Conservation (phyloP, 92 coral and sea anemone species). For the Siderastrea radians region DNA sequence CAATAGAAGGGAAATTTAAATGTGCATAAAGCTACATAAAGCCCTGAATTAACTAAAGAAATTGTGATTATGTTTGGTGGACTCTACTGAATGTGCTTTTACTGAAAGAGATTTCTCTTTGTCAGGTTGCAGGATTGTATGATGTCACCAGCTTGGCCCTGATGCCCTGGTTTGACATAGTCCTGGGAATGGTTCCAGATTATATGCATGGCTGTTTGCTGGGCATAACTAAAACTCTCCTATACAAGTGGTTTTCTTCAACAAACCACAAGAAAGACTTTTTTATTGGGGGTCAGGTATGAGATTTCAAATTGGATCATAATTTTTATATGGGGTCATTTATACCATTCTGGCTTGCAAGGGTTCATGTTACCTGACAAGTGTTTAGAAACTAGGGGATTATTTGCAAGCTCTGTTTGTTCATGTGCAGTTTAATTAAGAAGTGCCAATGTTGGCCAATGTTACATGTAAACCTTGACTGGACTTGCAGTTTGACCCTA, state of each 20-base stretch:
- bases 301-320: background rate
- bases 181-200: slow-evolving; percentile 76
- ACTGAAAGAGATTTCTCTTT: background rate
- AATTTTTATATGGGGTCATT: background rate
- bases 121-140: slow-evolving; percentile 19
- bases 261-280: slow-evolving; percentile 40
- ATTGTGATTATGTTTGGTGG: too few species aligned
- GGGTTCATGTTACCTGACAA: background rate
- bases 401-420: too few species aligned
- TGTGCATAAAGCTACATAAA: background rate
- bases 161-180: slow-evolving; percentile 74
- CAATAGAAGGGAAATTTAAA: background rate
- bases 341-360: background rate
- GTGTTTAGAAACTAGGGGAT: background rate
- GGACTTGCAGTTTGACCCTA: too few species aligned
- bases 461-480: too few species aligned
- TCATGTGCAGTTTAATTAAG: too few species aligned
- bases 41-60: too few species aligned
- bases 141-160: slow-evolving; percentile 39
- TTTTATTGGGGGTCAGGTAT: slow-evolving; percentile 60
- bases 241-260: slow-evolving; percentile 66
- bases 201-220: slow-evolving; percentile 73
- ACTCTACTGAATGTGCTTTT: background rate
- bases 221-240: slow-evolving; percentile 59
- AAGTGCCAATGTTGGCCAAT: too few species aligned